Base-by-base conservation (phyloP, 2,113 vertebrate genomes). In the Saguinus midas region DNA sequence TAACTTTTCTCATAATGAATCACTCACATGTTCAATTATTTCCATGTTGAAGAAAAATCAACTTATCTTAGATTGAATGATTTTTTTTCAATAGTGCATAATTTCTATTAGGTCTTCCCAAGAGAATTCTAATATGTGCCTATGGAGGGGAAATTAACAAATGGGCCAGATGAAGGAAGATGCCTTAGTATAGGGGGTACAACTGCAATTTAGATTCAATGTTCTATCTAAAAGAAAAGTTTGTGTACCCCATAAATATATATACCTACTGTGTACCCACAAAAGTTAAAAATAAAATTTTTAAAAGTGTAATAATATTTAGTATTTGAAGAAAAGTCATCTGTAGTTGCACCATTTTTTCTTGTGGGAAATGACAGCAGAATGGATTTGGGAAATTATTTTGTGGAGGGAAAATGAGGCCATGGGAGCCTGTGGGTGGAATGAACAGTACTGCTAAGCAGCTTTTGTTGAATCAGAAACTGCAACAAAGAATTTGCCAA, bases 211-310 rank as follows among this genome's bases (percentile, higher is more conserved):
- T 81, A 82, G 75, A 79, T 21, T 70, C 35, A 82, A 3, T 81
- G 52, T 84, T 89, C 70, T 94, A 8, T 90, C 73, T 82, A 88
- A 93, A 95, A 83, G 27, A 96, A 91, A 89, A 43, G 21, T 48
- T 35, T 68, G 66, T 64, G 52, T 64, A 64, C 27, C 12, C 61
- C 61, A 14, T 64, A 64, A 64, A 64, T 32, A 64, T 1, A 64
- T 29, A 64, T 64, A 32, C 27, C 27, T 32, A 32, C 61, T 32
- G 12, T 64, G 61, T 64, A 14, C 5, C 27, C 27, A 64, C 5
- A 32, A 64, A 64, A 64, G 2, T 64, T 64, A 64, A 64, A 64
- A 64, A 64, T 64, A 52, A 16, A 52, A 6, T 52, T 52, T 52
- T 52, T 18, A 29, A 64, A 64, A 32, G 73, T 76, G 12, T 58